These are phyloP conservation scores for Nemopilema nomurai DNA, from an alignment of 30 jellyfish, hydroid and myxozoan genomes.

Conservation along the genomic window DNA sequence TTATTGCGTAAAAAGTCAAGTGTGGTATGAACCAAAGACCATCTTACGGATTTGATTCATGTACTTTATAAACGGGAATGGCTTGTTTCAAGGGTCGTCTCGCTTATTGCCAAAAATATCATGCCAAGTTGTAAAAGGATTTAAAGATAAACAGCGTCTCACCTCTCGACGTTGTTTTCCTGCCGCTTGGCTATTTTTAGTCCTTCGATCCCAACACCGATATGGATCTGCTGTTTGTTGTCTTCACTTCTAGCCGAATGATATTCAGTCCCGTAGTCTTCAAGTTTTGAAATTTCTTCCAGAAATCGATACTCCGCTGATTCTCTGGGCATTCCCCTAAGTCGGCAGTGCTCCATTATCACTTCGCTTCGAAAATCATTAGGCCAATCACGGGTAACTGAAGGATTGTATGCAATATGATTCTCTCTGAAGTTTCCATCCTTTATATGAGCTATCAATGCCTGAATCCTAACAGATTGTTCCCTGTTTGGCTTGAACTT, in stretches of 20 bases:
- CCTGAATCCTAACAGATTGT: slow-evolving; percentile 62
- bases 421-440: slow-evolving; percentile 96
- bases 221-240: slow-evolving; percentile 35
- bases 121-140: background rate
- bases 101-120: slow-evolving; percentile 30
- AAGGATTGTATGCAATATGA: slow-evolving; percentile 91
- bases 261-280: slow-evolving; percentile 91
- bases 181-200: slow-evolving; percentile 67
- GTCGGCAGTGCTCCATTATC: slow-evolving; percentile 81
- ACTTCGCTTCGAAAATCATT: slow-evolving; percentile 82
- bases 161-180: slow-evolving; percentile 88
- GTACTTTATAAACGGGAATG: too few relatives aligned
- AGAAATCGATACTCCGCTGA: slow-evolving; percentile 77
- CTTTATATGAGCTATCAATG: slow-evolving; percentile 81
- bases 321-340: slow-evolving; percentile 83
- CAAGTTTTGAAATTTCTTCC: slow-evolving; percentile 67
- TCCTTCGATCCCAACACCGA: slow-evolving; percentile 95
- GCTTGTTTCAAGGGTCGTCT: too few relatives aligned
- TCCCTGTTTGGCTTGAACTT: slow-evolving; percentile 56
- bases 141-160: slow-evolving; percentile 12
- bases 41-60: too few relatives aligned
- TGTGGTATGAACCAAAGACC: too few relatives aligned
- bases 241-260: slow-evolving; percentile 80
- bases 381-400: slow-evolving; percentile 81
- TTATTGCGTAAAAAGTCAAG: too few relatives aligned